A percentile compares a stretch with the other conserved stretches of the same genome.
phyloP scores from a whole-genome alignment of 2,797 vertebrate species.

The Myotis findleyi region DNA sequence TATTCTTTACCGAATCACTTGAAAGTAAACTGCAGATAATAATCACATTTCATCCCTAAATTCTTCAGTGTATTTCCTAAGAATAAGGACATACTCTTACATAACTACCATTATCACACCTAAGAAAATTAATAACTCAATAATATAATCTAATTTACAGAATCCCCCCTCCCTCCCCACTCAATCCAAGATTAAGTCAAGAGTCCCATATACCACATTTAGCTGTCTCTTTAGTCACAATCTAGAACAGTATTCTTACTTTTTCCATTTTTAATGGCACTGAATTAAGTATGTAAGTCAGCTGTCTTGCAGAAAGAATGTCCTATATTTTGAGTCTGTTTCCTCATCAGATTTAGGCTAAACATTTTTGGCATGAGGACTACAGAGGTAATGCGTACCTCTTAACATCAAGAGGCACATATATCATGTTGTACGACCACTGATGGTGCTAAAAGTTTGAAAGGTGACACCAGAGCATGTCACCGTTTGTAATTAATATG shows the following conservation, averaged over 20 bases:
- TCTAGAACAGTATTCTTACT: not conserved
- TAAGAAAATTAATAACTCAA: constrained; percentile 36
- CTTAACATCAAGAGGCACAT: not conserved
- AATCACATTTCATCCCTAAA: not conserved
- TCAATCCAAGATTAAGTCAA: not conserved
- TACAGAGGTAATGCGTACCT: not conserved
- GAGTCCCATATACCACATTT: not conserved
- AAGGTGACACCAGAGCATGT: not conserved
- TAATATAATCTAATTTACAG: not conserved
- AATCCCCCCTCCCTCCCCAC: accelerated
- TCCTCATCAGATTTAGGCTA: not conserved
- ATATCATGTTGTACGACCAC: not conserved
- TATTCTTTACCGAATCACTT: not conserved
- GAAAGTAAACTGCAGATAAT: not conserved
- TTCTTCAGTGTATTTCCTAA: not conserved
- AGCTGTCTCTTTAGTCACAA: not conserved
- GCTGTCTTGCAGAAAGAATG: not conserved
- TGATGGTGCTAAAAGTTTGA: not conserved
- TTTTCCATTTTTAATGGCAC: not conserved
- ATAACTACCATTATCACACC: not conserved
- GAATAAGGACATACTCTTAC: not conserved
- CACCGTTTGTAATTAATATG: not conserved
- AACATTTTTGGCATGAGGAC: not conserved
- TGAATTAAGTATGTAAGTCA: not conserved
- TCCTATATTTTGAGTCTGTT: not conserved